Evolutionary conservation across 1,140 invertebrate genomes (phyloP), one percentile per base, ranked within the genome.

Genomic region (Tribolium madens): DNA sequence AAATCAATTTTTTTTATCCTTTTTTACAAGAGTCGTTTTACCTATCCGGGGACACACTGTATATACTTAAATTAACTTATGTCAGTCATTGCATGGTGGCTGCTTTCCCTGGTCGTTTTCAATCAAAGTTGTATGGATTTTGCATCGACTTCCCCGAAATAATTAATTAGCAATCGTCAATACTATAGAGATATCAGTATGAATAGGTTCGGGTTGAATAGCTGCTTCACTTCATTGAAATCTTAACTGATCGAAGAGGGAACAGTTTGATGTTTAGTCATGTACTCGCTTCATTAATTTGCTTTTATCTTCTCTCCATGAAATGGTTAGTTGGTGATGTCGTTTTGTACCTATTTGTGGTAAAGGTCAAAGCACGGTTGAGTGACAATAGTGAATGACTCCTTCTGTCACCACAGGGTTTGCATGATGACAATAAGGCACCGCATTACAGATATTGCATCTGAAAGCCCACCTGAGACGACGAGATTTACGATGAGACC

Each of bases 321-420:
- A 33, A 64, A 64, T 33, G 57, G 57, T 33, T 33, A 64, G 21
- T 64, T 64, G 57, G 57, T 7, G 57, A 64, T 33, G 57, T 64
- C 57, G 57, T 33, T 64, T 64, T 26, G 57, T 76, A n/a, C n/a
- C n/a, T n/a, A 53, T 76, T 50, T 50, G 18, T 76, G 69, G 15
- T 69, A 76, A 76, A 76, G 75, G 75, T 76, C 75, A 76, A 76
- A 70, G 60, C 75, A 76, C 75, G 52, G 10, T 36, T 68, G 75
- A 70, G 33, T 64, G 60, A 52, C 60, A 70, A 76, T 70, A 53
- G 46, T 72, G 74, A 78, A 78, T 78, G 77, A 78, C 73, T 78
- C 75, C 74, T 76, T 76, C 74, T 76, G 77, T 78, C 77, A 78
- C 77, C 77, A 68, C 73, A 17, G 72, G 73, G 47, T 75, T 50